A percentile compares a stretch with the other conserved stretches of the same genome.
Conservation (phyloP, 2,888 invertebrate species). For the Hoplodrina blanda region DNA sequence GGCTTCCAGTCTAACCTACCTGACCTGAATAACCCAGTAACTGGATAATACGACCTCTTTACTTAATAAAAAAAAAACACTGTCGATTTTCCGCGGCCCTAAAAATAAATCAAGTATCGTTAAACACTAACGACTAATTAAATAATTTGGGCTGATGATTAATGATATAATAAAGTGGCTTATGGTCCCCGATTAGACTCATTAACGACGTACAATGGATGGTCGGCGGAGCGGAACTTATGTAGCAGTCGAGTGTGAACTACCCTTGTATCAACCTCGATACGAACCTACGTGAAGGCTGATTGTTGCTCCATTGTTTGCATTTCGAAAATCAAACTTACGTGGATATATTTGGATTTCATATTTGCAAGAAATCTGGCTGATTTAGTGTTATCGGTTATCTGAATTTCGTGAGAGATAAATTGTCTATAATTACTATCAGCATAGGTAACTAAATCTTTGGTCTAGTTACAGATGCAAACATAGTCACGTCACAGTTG, state of each 20-base stretch:
- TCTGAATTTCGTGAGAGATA: background rate
- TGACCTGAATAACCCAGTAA: too few relatives aligned
- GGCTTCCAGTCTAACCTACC: too few relatives aligned
- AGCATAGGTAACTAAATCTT: background rate
- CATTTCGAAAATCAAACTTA: slow-evolving; percentile 40
- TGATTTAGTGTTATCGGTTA: slow-evolving; percentile 7
- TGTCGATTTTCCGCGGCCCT: background rate
- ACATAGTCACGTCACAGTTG: background rate
- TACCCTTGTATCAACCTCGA: slow-evolving; percentile 71
- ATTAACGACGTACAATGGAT: slow-evolving; percentile 77
- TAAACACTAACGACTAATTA: slow-evolving; percentile 41
- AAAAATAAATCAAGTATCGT: slow-evolving; percentile 11
- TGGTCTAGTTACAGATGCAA: background rate
- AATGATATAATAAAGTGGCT: slow-evolving; percentile 69
- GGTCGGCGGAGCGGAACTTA: slow-evolving; percentile 81
- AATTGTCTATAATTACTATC: background rate
- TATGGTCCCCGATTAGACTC: slow-evolving; percentile 70
- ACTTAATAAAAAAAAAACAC: background rate
- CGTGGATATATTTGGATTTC: background rate
- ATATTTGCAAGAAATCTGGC: slow-evolving; percentile 6
- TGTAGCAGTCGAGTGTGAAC: slow-evolving; percentile 84
- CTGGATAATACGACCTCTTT: background rate
- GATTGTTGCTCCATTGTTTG: slow-evolving; percentile 59
- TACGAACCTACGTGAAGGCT: slow-evolving; percentile 64
- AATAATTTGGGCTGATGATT: slow-evolving; percentile 61